These are phyloP conservation scores for Drosophila pegasa DNA, from an alignment of 2,888 invertebrate genomes.

Conservation along the genomic window DNA sequence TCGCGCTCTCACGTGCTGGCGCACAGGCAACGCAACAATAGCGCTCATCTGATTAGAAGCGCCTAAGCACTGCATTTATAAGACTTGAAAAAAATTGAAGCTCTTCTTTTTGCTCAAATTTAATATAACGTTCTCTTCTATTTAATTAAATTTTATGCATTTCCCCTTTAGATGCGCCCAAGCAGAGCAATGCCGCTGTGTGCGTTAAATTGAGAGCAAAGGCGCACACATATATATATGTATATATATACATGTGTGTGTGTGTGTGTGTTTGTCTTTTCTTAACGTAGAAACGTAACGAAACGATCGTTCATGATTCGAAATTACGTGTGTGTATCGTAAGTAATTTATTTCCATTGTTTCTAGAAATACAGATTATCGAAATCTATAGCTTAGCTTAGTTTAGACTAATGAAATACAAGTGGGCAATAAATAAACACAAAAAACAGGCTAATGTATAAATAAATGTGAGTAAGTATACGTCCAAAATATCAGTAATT, in stretches of 20 bases:
- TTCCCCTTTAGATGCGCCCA: neutral
- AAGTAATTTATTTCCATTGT: slow-evolving; percentile 3
- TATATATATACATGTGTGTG: too few relatives aligned
- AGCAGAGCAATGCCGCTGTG: neutral
- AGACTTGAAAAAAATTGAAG: neutral
- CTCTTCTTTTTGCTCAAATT: neutral
- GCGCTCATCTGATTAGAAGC: slow-evolving; percentile 14
- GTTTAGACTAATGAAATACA: neutral
- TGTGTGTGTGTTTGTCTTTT: neutral
- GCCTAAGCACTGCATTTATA: neutral
- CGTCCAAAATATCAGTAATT: neutral
- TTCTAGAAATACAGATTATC: neutral
- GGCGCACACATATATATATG: too few relatives aligned
- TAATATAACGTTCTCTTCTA: neutral
- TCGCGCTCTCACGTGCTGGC: slow-evolving; percentile 1
- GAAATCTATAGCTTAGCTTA: neutral
- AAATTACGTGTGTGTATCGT: slow-evolving; percentile 17
- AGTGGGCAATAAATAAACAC: neutral
- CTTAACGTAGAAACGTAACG: neutral
- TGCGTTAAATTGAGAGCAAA: slow-evolving; percentile 1
- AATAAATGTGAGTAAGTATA: neutral
- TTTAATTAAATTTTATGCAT: neutral
- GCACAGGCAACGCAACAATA: neutral
- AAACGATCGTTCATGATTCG: slow-evolving; percentile 7
- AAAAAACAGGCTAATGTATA: neutral